A percentile compares a stretch with the other conserved stretches of the same genome.
These are phyloP conservation scores for Chloroceryle amazona DNA, from an alignment of 2,797 vertebrate genomes.

Conservation along the genomic window DNA sequence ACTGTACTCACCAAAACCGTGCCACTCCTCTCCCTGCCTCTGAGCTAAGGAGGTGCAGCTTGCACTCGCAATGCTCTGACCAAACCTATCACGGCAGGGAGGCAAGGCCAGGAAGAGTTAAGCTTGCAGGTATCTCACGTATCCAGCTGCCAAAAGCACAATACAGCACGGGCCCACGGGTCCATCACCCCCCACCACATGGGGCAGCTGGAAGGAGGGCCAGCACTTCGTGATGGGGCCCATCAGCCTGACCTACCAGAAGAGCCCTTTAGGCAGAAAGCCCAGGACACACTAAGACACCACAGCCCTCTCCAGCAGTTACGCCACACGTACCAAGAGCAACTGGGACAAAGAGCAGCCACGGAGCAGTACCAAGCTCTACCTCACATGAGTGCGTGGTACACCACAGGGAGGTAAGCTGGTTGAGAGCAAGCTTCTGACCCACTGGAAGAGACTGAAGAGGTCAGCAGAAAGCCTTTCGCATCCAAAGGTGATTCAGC, in stretches of 20 bases:
- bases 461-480: not conserved
- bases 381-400: accelerated
- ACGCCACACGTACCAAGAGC: accelerated
- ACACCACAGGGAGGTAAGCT: not conserved
- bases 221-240: accelerated
- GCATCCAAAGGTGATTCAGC: not conserved
- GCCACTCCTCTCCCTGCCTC: not conserved
- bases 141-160: not conserved
- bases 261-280: not conserved
- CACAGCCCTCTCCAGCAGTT: not conserved
- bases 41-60: not conserved
- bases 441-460: not conserved
- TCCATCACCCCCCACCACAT: accelerated
- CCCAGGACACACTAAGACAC: accelerated
- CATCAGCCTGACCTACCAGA: accelerated
- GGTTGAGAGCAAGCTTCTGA: not conserved
- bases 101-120: not conserved
- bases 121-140: not conserved
- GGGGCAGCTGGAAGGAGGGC: accelerated
- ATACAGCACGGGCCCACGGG: not conserved
- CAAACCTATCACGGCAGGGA: not conserved
- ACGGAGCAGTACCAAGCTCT: accelerated
- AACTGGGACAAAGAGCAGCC: not conserved
- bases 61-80: not conserved
- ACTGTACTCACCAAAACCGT: not conserved